Evolutionary conservation across 2,888 invertebrate genomes (phyloP).

Genomic region (Acronicta alni): DNA sequence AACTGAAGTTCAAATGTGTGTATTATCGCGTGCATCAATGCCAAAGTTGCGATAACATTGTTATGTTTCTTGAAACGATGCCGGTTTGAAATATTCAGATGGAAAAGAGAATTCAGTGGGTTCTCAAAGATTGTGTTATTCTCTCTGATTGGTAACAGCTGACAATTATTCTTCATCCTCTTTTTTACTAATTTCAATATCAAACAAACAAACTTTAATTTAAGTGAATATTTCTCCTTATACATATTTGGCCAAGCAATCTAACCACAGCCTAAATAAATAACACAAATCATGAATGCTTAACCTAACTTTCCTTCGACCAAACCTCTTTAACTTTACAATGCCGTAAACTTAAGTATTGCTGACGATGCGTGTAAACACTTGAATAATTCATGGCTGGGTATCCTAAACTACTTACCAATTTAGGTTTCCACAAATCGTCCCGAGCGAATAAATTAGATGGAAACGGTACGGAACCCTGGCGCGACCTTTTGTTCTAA

Average conservation of each 20-base stretch:
- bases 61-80: conserved; percentile 33
- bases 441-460: conserved; percentile 47
- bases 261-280: conserved; percentile 28
- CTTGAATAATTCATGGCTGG: conserved; percentile 54
- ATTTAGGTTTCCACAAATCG: conserved; percentile 50
- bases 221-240: not conserved
- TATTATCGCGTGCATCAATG: conserved; percentile 69
- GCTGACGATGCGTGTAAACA: conserved; percentile 45
- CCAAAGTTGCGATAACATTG: conserved; percentile 65
- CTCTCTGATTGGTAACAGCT: conserved; percentile 15
- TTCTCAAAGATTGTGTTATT: too few species aligned
- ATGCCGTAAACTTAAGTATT: conserved; percentile 34
- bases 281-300: conserved; percentile 14
- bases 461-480: conserved; percentile 38
- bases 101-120: conserved; percentile 15
- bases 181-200: too few species aligned
- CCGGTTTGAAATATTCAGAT: conserved; percentile 37
- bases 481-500: conserved; percentile 35
- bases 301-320: conserved; percentile 15
- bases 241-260: not conserved
- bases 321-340: conserved; percentile 26
- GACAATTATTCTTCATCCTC: conserved; percentile 9
- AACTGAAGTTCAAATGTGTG: conserved; percentile 66
- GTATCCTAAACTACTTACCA: conserved; percentile 42
- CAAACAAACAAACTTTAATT: not conserved